These are phyloP conservation scores for Helobdella robusta DNA, from an alignment of 2,888 invertebrate species.

Conservation along the genomic window DNA sequence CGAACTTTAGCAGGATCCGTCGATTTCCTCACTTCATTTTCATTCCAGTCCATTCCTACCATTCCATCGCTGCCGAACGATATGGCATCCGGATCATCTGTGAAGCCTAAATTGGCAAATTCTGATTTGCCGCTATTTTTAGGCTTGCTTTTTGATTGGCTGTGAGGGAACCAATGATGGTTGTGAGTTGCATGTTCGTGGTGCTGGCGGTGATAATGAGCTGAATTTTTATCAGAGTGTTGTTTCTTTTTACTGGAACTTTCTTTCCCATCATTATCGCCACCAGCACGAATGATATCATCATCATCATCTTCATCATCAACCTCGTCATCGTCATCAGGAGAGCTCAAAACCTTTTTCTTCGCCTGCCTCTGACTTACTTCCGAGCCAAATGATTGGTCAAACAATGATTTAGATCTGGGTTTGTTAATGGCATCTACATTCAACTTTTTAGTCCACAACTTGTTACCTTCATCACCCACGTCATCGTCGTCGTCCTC, in stretches of 20 bases:
- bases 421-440: neutral
- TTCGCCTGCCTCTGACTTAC: neutral
- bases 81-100: conserved; percentile 24
- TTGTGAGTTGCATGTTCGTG: no score
- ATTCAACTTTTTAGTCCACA: conserved; percentile 6
- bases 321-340: no score
- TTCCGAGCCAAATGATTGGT: conserved; percentile 14
- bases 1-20: neutral
- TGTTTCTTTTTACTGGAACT: neutral
- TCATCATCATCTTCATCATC: no score
- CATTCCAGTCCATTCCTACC: neutral
- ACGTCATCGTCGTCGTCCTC: conserved; percentile 22
- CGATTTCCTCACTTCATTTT: neutral
- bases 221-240: no score
- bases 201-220: no score
- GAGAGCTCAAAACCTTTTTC: no score
- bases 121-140: conserved; percentile 17
- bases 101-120: conserved; percentile 28
- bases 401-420: conserved; percentile 22
- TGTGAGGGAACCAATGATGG: conserved; percentile 10
- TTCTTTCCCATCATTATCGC: conserved; percentile 14
- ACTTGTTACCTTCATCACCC: neutral
- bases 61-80: neutral
- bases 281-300: conserved; percentile 1
- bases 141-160: neutral